Evolutionary conservation across 2,888 invertebrate genomes (phyloP).

Genomic region (Rhagophthalmus giganteus): DNA sequence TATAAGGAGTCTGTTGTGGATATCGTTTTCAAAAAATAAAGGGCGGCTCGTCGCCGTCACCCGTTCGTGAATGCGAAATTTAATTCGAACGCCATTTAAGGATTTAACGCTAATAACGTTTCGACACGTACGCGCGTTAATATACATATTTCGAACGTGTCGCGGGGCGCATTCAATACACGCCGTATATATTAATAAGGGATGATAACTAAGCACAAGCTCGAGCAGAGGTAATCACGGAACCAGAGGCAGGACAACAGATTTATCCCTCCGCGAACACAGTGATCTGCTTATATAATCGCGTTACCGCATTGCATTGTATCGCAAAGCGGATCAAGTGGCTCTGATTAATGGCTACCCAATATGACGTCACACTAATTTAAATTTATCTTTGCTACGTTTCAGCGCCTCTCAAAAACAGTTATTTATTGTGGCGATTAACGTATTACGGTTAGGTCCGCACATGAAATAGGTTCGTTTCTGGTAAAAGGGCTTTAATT

Average conservation of each 20-base stretch:
- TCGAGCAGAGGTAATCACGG: conserved; percentile 18
- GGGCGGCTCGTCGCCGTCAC: too few relatives aligned
- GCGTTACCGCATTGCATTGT: conserved; percentile 46
- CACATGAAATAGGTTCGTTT: conserved; percentile 11
- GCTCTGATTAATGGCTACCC: conserved; percentile 45
- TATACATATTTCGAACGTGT: conserved; percentile 15
- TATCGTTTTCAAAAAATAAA: too few relatives aligned
- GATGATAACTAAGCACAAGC: conserved; percentile 24
- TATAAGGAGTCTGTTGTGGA: too few relatives aligned
- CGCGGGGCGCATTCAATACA: conserved; percentile 12
- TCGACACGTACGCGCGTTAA: too few relatives aligned
- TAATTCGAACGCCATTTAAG: too few relatives aligned
- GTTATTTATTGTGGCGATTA: conserved; percentile 29
- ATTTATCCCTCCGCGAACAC: conserved; percentile 38
- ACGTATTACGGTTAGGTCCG: conserved; percentile 9
- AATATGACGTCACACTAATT: conserved; percentile 45
- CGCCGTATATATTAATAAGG: conserved; percentile 21
- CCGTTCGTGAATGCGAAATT: too few relatives aligned
- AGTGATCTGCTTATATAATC: conserved; percentile 46
- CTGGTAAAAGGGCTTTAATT: too few relatives aligned
- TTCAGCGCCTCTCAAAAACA: conserved; percentile 31
- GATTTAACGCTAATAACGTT: too few relatives aligned
- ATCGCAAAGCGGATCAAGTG: conserved; percentile 43
- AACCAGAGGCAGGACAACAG: conserved; percentile 37
- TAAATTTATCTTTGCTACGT: conserved; percentile 41